Conservation (phyloP, 2,113 vertebrate species). For the Zootoca vivipara region DNA sequence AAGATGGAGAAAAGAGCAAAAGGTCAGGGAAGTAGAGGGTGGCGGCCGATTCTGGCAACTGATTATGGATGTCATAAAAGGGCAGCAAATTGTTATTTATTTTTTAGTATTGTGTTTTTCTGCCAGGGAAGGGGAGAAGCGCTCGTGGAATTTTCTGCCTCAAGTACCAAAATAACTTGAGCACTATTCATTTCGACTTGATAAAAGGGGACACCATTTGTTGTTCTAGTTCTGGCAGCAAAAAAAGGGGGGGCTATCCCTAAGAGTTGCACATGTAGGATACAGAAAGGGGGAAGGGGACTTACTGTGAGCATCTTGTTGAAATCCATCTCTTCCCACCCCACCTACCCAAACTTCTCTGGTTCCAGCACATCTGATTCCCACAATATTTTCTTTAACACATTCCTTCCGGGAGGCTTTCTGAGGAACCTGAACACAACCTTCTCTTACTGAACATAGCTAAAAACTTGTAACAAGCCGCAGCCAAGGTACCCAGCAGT, state of each 20-base stretch:
- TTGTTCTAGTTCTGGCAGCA: no score
- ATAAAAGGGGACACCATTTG: no score
- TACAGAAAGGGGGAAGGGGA: neutral
- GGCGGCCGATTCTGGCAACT: no score
- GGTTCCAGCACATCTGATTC: slow-evolving; percentile 44
- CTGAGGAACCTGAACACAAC: slow-evolving; percentile 52
- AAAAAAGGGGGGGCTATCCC: no score
- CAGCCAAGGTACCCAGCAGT: slow-evolving; percentile 43
- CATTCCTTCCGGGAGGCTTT: slow-evolving; percentile 29
- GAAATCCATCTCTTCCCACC: neutral
- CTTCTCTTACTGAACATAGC: slow-evolving; percentile 49
- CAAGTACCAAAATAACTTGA: no score
- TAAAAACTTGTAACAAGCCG: slow-evolving; percentile 57
- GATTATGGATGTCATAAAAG: no score
- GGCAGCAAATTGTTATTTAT: no score
- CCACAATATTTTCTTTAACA: slow-evolving; percentile 36
- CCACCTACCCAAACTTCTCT: neutral
- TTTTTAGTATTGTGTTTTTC: no score
- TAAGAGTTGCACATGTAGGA: neutral
- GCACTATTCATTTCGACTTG: no score
- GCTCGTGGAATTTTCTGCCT: no score
- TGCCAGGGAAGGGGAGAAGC: no score
- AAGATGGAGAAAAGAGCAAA: neutral
- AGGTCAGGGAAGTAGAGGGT: neutral
- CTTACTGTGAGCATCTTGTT: neutral